Evolutionary conservation across 1,140 invertebrate genomes (phyloP).

Genomic region (Scaptomyza montana): DNA sequence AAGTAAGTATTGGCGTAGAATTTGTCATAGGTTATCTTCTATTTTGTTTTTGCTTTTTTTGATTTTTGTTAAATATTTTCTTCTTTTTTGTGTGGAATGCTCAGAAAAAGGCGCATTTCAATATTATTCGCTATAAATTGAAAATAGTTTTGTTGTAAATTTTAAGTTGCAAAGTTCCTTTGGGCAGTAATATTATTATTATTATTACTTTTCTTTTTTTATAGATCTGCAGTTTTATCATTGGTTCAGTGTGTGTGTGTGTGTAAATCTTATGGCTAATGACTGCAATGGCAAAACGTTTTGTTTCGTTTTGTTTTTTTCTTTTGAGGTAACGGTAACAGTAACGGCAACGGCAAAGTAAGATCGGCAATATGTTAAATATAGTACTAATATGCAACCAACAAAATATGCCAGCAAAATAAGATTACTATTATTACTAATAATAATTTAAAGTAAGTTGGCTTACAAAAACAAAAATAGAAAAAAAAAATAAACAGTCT

Average conservation of each 20-base stretch:
- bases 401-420: constrained; percentile 13
- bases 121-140: constrained; percentile 4
- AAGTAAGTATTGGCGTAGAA: constrained; percentile 79
- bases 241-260: not conserved
- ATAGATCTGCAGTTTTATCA: not conserved
- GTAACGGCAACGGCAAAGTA: constrained; percentile 52
- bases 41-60: not conserved
- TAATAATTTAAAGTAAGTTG: not conserved
- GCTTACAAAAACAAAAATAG: not conserved
- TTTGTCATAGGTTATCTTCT: constrained; percentile 7
- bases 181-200: constrained; percentile 31
- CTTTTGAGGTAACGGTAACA: constrained; percentile 62
- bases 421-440: not conserved
- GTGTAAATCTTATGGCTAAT: constrained; percentile 61
- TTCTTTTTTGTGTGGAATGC: constrained; percentile 24
- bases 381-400: not conserved
- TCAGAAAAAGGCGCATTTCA: constrained; percentile 12
- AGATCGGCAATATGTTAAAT: constrained; percentile 50
- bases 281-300: constrained; percentile 44
- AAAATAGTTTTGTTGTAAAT: constrained; percentile 9
- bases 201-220: not conserved
- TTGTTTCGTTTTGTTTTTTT: constrained; percentile 13
- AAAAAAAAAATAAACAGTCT: constrained; percentile 19
- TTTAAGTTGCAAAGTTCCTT: constrained; percentile 25
- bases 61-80: not conserved